Evolutionary conservation across 53 echinoderm and acorn worm species (phyloP).

Genomic region (Arbacia lixula): DNA sequence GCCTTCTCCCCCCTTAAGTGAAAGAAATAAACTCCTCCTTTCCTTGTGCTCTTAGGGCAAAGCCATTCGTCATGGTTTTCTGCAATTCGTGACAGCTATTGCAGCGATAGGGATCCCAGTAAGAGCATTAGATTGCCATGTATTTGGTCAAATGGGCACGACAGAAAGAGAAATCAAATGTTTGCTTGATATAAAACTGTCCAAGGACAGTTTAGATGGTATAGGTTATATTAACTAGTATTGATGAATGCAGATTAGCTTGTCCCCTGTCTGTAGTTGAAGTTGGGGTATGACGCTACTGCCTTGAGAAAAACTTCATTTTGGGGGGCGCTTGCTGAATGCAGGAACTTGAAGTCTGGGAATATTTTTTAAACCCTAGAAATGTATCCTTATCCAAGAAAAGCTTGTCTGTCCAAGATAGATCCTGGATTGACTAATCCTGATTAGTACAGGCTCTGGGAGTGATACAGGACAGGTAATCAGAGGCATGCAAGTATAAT

Average conservation of each 20-base stretch:
- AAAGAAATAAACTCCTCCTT: conserved; percentile 46
- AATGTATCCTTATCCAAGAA: no score
- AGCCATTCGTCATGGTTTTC: conserved; percentile 52
- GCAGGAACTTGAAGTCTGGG: no score
- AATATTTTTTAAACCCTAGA: no score
- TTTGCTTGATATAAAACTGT: conserved; percentile 50
- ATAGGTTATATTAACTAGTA: conserved; percentile 43
- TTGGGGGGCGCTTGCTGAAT: no score
- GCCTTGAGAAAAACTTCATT: conserved; percentile 22
- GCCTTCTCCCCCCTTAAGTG: conserved; percentile 21
- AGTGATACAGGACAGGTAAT: no score
- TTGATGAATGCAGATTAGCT: conserved; percentile 57
- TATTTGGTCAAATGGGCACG: conserved; percentile 54
- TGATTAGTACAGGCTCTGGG: no score
- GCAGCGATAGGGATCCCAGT: conserved; percentile 34
- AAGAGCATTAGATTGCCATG: conserved; percentile 59
- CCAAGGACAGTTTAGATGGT: conserved; percentile 23
- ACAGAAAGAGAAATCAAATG: conserved; percentile 57
- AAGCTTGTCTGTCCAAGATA: no score
- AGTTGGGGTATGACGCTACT: neutral
- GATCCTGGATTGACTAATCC: no score
- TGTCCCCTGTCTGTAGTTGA: neutral
- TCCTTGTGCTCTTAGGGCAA: conserved; percentile 45
- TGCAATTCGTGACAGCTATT: conserved; percentile 30
- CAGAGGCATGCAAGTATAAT: no score